Percentiles rank a stretch among this genome's conserved stretches.
phyloP scores from a whole-genome alignment of 2,113 vertebrate species.

The Salvelinus alpinus region DNA sequence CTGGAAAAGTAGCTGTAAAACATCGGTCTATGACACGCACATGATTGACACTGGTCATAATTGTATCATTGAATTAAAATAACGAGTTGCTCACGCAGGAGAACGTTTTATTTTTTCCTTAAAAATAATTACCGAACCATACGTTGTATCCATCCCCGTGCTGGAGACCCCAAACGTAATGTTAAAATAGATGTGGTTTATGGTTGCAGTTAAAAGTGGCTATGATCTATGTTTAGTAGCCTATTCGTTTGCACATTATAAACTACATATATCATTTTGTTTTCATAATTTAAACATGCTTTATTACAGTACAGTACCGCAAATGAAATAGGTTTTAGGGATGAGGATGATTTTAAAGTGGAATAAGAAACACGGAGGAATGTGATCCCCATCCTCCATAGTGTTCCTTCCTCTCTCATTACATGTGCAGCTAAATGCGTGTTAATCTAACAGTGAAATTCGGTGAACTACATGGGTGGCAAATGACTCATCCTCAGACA shows the following conservation, averaged over 20 bases:
- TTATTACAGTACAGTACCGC: conserved; percentile 42
- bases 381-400: conserved; percentile 20
- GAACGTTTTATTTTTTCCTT: conserved; percentile 49
- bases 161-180: conserved; percentile 71
- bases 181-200: conserved; percentile 76
- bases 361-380: conserved; percentile 36
- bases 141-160: conserved; percentile 29
- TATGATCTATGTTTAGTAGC: conserved; percentile 58
- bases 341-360: conserved; percentile 20
- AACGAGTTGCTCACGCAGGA: conserved; percentile 27
- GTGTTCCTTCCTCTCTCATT: conserved; percentile 9
- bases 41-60: conserved; percentile 39
- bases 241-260: conserved; percentile 57
- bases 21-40: conserved; percentile 18
- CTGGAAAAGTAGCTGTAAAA: conserved; percentile 26
- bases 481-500: conserved; percentile 29
- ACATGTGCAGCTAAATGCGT: not conserved
- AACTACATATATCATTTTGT: conserved; percentile 67
- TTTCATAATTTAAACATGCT: conserved; percentile 63
- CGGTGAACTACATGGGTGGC: conserved; percentile 31
- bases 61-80: conserved; percentile 44
- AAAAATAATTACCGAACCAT: conserved; percentile 61
- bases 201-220: conserved; percentile 68
- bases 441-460: conserved; percentile 24
- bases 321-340: conserved; percentile 27